phyloP scores from a whole-genome alignment of 2,113 vertebrate species.

The Erythrolamprus reginae region DNA sequence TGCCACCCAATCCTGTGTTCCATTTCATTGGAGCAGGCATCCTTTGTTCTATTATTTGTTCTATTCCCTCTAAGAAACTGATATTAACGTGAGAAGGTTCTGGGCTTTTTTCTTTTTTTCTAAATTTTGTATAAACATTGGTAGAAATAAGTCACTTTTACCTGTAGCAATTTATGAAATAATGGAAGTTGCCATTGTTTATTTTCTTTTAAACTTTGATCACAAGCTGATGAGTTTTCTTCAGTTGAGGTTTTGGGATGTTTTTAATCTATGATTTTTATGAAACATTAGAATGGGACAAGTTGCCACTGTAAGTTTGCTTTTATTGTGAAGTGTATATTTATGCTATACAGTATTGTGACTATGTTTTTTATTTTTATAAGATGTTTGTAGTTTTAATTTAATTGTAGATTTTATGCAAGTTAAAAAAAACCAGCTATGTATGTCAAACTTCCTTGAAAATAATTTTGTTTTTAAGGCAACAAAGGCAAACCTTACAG shows the following conservation, averaged over 20 bases:
- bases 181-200: background rate
- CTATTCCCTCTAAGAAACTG: background rate
- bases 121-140: background rate
- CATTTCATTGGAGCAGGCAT: background rate
- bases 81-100: background rate
- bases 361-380: background rate
- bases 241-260: background rate
- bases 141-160: background rate
- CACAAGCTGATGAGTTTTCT: background rate
- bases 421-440: background rate
- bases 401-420: background rate
- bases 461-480: conserved; percentile 64
- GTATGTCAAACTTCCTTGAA: background rate
- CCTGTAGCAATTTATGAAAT: background rate
- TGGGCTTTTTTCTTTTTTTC: background rate
- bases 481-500: conserved; percentile 66
- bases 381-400: background rate
- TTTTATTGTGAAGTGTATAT: background rate
- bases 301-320: background rate
- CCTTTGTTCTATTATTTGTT: too few species aligned
- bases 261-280: background rate
- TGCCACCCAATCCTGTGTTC: too few species aligned
- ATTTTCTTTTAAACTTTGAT: background rate
- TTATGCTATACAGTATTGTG: background rate
- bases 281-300: background rate